phyloP scores from a whole-genome alignment of 2,888 invertebrate species.

The Mythimna loreyi region DNA sequence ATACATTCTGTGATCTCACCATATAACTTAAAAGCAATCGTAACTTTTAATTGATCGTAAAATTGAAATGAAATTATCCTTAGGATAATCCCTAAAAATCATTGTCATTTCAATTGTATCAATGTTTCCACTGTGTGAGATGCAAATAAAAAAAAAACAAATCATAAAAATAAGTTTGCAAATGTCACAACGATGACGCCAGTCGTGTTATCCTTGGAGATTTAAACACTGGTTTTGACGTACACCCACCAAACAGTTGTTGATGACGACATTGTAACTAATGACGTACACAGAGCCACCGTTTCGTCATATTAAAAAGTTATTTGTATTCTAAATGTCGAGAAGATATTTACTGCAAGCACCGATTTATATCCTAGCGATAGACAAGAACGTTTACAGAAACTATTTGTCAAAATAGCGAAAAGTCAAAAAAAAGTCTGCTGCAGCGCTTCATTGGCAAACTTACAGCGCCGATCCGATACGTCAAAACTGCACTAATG shows the following conservation, averaged over 20 bases:
- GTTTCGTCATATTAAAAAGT: background rate
- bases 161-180: background rate
- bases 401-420: too few relatives aligned
- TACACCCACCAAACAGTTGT: conserved; percentile 13
- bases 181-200: conserved; percentile 7
- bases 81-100: background rate
- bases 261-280: conserved; percentile 6
- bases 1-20: too few relatives aligned
- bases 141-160: background rate
- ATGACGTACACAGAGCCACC: conserved; percentile 1
- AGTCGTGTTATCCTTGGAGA: conserved; percentile 9
- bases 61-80: too few relatives aligned
- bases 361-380: too few relatives aligned
- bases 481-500: too few relatives aligned
- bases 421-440: too few relatives aligned
- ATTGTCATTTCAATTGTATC: background rate
- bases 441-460: too few relatives aligned
- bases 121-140: background rate
- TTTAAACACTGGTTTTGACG: conserved; percentile 1
- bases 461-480: too few relatives aligned
- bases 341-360: too few relatives aligned
- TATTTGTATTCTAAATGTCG: background rate
- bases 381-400: too few relatives aligned
- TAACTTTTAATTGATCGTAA: too few relatives aligned
- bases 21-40: too few relatives aligned